These are phyloP conservation scores for Xyrichtys novacula DNA, from an alignment of 2,797 vertebrate species.

Conservation along the genomic window DNA sequence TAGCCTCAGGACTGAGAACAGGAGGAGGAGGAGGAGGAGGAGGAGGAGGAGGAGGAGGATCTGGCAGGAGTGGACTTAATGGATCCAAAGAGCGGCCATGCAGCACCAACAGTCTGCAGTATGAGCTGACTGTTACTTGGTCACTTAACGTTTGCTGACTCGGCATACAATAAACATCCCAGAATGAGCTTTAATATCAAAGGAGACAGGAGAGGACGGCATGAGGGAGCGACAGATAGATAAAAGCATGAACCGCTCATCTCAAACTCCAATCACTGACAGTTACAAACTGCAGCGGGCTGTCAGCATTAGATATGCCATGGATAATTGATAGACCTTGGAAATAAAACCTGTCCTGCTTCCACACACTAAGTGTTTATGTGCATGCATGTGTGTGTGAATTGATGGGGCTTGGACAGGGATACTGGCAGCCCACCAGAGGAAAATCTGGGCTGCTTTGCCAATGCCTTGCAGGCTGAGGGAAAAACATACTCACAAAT, in stretches of 20 bases:
- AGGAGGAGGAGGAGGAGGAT: too few species aligned
- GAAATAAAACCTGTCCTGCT: constrained; percentile 47
- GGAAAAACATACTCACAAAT: constrained; percentile 37
- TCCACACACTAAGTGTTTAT: constrained; percentile 10
- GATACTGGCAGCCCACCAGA: constrained; percentile 57
- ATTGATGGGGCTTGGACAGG: constrained; percentile 57
- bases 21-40: too few species aligned
- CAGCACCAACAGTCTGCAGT: constrained; percentile 48
- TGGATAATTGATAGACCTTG: constrained; percentile 69
- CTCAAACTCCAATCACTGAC: constrained; percentile 55
- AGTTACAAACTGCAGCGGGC: constrained; percentile 64
- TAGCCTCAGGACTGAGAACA: constrained; percentile 25
- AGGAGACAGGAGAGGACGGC: constrained; percentile 8
- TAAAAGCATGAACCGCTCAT: constrained; percentile 39
- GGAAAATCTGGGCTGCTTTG: constrained; percentile 41
- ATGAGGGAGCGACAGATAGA: constrained; percentile 6
- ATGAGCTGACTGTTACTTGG: constrained; percentile 32
- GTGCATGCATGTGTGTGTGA: constrained; percentile 10
- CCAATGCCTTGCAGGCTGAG: constrained; percentile 38
- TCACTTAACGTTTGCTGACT: constrained; percentile 62
- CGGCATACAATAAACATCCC: constrained; percentile 45
- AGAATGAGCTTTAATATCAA: constrained; percentile 33
- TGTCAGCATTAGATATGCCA: constrained; percentile 68
- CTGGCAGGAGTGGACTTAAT: constrained; percentile 48
- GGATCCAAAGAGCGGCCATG: constrained; percentile 46